phyloP scores from a whole-genome alignment of 2,888 invertebrate species.

The Caenorhabditis doughertyi region DNA sequence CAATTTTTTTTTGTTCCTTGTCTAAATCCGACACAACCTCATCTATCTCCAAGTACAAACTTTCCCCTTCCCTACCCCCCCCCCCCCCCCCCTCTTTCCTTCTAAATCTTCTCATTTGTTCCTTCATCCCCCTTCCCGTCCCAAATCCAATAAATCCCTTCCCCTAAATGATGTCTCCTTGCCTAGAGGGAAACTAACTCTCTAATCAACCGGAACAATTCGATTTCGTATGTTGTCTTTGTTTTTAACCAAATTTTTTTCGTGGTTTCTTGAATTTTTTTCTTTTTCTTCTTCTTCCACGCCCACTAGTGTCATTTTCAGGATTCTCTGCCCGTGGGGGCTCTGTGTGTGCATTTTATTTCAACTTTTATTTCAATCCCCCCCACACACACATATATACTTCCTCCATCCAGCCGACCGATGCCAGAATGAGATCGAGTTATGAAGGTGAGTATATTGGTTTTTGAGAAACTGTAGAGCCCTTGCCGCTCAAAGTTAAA shows the following conservation, averaged over 20 bases:
- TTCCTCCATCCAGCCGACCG: slow-evolving; percentile 4
- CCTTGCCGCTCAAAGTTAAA: background rate
- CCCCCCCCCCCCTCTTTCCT: background rate
- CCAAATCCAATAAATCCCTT: slow-evolving; percentile 4
- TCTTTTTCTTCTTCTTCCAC: too few relatives aligned
- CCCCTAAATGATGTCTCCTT: background rate
- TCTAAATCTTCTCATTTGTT: background rate
- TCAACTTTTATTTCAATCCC: background rate
- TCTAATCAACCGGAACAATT: background rate
- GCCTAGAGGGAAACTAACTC: background rate
- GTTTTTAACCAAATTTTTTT: too few relatives aligned
- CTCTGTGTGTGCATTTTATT: background rate
- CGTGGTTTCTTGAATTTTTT: too few relatives aligned
- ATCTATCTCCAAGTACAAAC: too few relatives aligned
- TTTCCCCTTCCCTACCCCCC: background rate
- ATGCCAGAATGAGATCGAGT: slow-evolving; percentile 64
- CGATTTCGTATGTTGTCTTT: background rate
- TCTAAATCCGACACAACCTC: too few relatives aligned
- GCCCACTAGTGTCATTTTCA: background rate
- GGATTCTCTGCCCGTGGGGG: background rate
- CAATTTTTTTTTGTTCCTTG: too few relatives aligned
- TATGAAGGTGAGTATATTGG: slow-evolving; percentile 51
- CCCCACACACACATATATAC: too few relatives aligned
- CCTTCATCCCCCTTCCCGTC: background rate
- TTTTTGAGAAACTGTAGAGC: too few relatives aligned